Evolutionary conservation across 92 coral and sea anemone genomes (phyloP).

Genomic region (Pocillopora grandis): DNA sequence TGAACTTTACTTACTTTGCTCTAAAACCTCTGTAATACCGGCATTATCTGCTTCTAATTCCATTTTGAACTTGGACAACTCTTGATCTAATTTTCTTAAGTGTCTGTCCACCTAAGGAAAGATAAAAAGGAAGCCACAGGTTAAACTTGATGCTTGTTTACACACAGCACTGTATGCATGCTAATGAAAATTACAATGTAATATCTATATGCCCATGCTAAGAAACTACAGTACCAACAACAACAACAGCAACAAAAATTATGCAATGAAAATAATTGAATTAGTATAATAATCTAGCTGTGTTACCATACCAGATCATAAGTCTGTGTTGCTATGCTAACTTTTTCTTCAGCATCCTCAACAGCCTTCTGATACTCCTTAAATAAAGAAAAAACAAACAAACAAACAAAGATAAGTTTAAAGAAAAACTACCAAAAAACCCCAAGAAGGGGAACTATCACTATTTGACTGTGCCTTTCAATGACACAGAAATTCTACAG

Average conservation of each 20-base stretch:
- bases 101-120: slow-evolving; percentile 87
- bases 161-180: too few relatives aligned
- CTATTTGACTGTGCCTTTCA: too few relatives aligned
- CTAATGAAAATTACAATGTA: too few relatives aligned
- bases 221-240: not conserved
- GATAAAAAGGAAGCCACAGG: not conserved
- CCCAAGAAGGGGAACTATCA: not conserved
- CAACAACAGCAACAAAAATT: not conserved
- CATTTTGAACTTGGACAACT: slow-evolving; percentile 94
- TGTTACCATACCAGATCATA: slow-evolving; percentile 81
- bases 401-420: not conserved
- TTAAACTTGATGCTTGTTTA: too few relatives aligned
- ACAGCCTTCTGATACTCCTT: slow-evolving; percentile 96
- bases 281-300: not conserved
- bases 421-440: too few relatives aligned
- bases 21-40: slow-evolving; percentile 95
- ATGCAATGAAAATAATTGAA: not conserved
- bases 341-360: slow-evolving; percentile 99
- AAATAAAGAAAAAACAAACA: not conserved
- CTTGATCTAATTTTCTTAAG: slow-evolving; percentile 95
- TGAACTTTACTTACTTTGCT: slow-evolving; percentile 74
- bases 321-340: slow-evolving; percentile 89
- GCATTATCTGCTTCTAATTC: slow-evolving; percentile 99
- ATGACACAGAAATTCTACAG: too few relatives aligned
- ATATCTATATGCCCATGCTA: not conserved